These are phyloP conservation scores for Muntiacus reevesi DNA, from an alignment of 2,113 vertebrate species.

Conservation along the genomic window DNA sequence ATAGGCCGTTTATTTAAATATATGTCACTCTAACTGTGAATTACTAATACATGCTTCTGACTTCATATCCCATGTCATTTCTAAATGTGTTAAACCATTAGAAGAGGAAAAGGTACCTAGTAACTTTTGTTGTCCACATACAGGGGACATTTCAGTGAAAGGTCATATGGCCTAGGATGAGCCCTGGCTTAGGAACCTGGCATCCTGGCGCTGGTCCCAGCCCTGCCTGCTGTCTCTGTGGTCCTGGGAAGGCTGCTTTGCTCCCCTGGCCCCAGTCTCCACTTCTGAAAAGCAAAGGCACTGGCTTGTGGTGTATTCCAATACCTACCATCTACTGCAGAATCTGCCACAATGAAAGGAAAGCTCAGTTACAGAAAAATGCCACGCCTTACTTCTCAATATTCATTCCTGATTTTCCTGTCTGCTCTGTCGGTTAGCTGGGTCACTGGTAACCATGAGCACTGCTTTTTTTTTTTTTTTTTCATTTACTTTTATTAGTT, in stretches of 20 bases:
- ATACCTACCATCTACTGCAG: neutral
- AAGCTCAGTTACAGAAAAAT: neutral
- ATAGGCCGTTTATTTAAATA: neutral
- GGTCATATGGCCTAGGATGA: rapidly evolving
- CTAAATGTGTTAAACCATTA: neutral
- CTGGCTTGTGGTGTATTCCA: neutral
- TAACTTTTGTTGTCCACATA: neutral
- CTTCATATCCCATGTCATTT: neutral
- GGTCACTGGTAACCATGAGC: neutral
- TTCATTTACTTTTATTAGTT: too few species aligned
- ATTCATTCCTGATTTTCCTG: neutral
- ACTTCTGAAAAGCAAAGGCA: neutral
- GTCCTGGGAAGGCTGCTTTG: neutral
- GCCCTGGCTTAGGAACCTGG: neutral
- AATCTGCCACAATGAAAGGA: neutral
- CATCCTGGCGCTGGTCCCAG: rapidly evolving
- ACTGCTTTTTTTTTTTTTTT: neutral
- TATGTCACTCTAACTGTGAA: neutral
- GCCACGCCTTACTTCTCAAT: neutral
- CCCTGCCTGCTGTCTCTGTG: neutral
- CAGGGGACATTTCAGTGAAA: neutral
- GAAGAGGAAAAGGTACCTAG: neutral
- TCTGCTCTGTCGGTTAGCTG: neutral
- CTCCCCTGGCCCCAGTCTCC: neutral
- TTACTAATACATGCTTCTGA: neutral